These are phyloP conservation scores for Montipora efflorescens DNA, from an alignment of 64 coral and sea anemone species.

Conservation along the genomic window DNA sequence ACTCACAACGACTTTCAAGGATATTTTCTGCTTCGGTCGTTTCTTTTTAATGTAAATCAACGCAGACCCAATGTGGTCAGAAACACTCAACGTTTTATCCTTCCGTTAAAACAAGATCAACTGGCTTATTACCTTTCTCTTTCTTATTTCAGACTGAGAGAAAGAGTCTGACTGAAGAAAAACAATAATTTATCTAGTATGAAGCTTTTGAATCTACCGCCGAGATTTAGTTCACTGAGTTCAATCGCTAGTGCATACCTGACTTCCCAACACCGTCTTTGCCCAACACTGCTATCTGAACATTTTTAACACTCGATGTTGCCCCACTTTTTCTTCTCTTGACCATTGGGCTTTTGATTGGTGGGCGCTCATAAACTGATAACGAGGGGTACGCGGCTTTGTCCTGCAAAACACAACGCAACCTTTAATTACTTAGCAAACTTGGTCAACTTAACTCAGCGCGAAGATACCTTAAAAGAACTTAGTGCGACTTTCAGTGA, in stretches of 20 bases:
- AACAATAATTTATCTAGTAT: too few relatives aligned
- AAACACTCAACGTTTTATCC: background rate
- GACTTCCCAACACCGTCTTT: constrained; percentile 81
- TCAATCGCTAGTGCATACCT: background rate
- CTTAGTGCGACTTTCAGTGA: background rate
- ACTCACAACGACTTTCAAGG: background rate
- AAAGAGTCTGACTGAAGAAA: too few relatives aligned
- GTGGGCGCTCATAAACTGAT: constrained; percentile 31
- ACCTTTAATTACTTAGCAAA: too few relatives aligned
- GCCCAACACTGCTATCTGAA: constrained; percentile 59
- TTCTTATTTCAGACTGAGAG: too few relatives aligned
- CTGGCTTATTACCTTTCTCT: background rate
- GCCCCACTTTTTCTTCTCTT: constrained; percentile 58
- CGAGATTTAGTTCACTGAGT: too few relatives aligned
- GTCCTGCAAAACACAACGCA: background rate
- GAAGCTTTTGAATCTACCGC: too few relatives aligned
- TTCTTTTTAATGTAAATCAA: background rate
- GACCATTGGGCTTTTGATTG: constrained; percentile 31
- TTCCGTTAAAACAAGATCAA: constrained; percentile 12
- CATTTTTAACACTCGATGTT: constrained; percentile 39
- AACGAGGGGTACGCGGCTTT: background rate
- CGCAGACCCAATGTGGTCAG: background rate
- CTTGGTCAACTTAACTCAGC: background rate
- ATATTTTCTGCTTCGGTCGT: background rate
- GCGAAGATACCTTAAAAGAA: background rate